Conservation (phyloP, 2,113 vertebrate species). For the Bagarius yarrelli region DNA sequence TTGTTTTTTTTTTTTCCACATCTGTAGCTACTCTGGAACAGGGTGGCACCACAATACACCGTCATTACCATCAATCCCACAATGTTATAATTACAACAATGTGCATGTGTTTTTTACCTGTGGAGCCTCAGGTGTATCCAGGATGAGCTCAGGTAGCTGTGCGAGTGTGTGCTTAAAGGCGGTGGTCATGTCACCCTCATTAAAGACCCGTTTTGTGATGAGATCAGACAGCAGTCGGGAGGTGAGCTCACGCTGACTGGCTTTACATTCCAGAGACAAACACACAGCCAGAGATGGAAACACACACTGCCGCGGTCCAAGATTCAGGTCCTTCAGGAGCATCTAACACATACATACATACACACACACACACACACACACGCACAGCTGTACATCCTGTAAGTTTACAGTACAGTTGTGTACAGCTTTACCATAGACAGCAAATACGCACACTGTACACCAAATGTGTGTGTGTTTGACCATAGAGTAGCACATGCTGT, state of each 20-base stretch:
- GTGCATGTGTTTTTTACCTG: constrained; percentile 67
- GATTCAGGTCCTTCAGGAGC: constrained; percentile 78
- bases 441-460: too few species aligned
- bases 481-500: too few species aligned
- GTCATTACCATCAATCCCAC: too few species aligned
- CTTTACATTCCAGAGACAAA: constrained; percentile 82
- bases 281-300: constrained; percentile 79
- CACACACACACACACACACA: background rate
- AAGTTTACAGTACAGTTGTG: background rate
- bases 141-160: constrained; percentile 82
- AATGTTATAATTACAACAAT: too few species aligned
- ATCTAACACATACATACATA: constrained; percentile 59
- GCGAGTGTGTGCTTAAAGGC: constrained; percentile 79
- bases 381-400: too few species aligned
- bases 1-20: too few species aligned
- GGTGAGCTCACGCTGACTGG: constrained; percentile 84
- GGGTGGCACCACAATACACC: too few species aligned
- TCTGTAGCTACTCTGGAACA: too few species aligned
- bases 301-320: constrained; percentile 72
- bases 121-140: constrained; percentile 84
- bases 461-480: too few species aligned
- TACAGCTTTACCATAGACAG: too few species aligned
- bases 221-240: constrained; percentile 82
- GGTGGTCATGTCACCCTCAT: constrained; percentile 71
- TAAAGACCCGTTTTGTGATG: constrained; percentile 67